A percentile compares a stretch with the other conserved stretches of the same genome.
Conservation (phyloP, 2,888 invertebrate species). For the Tyria jacobaeae region DNA sequence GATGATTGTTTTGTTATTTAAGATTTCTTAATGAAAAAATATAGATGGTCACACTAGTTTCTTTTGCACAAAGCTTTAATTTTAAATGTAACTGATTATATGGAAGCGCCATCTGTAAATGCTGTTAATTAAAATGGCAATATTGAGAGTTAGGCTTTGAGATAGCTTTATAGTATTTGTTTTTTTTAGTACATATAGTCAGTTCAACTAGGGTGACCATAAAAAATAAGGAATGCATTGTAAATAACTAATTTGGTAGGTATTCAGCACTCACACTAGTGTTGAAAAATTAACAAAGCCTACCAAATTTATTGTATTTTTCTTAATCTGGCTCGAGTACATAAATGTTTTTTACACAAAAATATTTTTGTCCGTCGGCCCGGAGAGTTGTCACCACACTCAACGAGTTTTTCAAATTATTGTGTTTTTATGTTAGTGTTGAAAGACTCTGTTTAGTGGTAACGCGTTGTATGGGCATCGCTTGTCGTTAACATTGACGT, state of each 20-base stretch:
- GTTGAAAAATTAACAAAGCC: conserved; percentile 70
- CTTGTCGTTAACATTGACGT: conserved; percentile 85
- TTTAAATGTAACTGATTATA: conserved; percentile 52
- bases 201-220: conserved; percentile 69
- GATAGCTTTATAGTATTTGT: neutral
- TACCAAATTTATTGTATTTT: conserved; percentile 72
- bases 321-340: conserved; percentile 28
- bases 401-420: conserved; percentile 60
- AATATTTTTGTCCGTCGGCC: conserved; percentile 45
- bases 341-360: conserved; percentile 37
- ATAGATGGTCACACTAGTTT: conserved; percentile 66
- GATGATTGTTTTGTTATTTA: conserved; percentile 79
- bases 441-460: conserved; percentile 54
- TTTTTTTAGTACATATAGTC: conserved; percentile 48
- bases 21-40: conserved; percentile 60
- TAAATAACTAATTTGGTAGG: conserved; percentile 83
- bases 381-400: conserved; percentile 54
- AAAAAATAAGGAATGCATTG: conserved; percentile 76
- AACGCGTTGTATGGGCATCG: conserved; percentile 84
- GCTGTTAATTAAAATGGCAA: neutral
- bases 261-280: conserved; percentile 71
- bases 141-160: neutral
- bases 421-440: conserved; percentile 29
- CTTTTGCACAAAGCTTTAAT: conserved; percentile 61
- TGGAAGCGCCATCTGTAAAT: conserved; percentile 30